A percentile compares a stretch with the other conserved stretches of the same genome.
Conservation (phyloP, 2,113 vertebrate genomes). For the Orientallactaga bullata region DNA sequence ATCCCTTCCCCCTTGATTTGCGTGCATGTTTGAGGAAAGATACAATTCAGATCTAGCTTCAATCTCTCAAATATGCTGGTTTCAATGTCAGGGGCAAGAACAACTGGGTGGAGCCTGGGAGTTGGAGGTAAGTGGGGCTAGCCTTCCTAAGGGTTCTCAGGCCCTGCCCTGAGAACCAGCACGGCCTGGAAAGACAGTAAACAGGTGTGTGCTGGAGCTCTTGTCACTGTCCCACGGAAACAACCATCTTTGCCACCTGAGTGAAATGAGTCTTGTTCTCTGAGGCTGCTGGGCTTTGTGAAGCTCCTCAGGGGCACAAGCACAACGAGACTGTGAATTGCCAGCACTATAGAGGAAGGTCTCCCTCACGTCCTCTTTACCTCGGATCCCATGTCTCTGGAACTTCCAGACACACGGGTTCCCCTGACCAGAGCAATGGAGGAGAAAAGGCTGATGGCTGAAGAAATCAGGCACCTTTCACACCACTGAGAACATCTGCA, state of each 20-base stretch:
- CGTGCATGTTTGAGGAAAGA: not conserved
- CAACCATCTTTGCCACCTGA: not conserved
- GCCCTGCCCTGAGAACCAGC: not conserved
- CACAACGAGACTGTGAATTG: too few relatives aligned
- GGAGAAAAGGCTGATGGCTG: not conserved
- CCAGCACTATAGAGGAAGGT: not conserved
- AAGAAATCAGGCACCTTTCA: not conserved
- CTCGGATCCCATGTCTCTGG: not conserved
- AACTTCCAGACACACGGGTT: not conserved
- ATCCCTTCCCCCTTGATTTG: rapidly evolving
- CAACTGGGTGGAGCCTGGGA: rapidly evolving
- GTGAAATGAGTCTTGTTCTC: not conserved
- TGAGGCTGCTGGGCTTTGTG: rapidly evolving
- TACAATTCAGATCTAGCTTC: too few relatives aligned
- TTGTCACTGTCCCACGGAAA: not conserved
- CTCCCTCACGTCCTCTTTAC: not conserved
- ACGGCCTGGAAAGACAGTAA: not conserved
- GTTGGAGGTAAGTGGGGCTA: not conserved
- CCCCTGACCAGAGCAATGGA: not conserved
- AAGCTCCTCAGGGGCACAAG: not conserved
- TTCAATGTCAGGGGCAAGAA: not conserved
- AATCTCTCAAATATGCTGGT: rapidly evolving
- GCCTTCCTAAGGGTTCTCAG: not conserved
- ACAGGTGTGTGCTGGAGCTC: rapidly evolving
- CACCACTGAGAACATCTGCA: not conserved